These are phyloP conservation scores for Tanytarsus gracilentus DNA, from an alignment of 2,888 invertebrate genomes.

Conservation along the genomic window DNA sequence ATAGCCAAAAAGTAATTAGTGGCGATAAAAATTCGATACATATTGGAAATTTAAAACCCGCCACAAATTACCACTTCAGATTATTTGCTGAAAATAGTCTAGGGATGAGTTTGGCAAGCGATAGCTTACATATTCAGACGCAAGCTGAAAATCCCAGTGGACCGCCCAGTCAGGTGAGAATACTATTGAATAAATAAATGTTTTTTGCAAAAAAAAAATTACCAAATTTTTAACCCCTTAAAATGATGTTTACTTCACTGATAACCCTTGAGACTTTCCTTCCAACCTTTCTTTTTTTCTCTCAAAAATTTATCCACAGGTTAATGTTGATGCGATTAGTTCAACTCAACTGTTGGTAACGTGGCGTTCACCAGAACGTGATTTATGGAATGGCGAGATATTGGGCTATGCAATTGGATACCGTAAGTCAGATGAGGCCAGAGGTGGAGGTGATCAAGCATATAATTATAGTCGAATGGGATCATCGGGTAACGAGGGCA, in stretches of 20 bases:
- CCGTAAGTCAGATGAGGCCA: slow-evolving; percentile 40
- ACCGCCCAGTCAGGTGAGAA: too few relatives aligned
- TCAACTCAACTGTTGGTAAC: slow-evolving; percentile 61
- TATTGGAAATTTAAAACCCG: slow-evolving; percentile 49
- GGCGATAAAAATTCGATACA: slow-evolving; percentile 48
- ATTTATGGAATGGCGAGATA: slow-evolving; percentile 65
- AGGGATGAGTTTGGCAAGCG: slow-evolving; percentile 52
- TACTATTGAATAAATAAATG: too few relatives aligned
- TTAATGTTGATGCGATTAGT: slow-evolving; percentile 57
- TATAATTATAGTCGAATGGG: slow-evolving; percentile 41
- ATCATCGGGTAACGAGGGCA: slow-evolving; percentile 44
- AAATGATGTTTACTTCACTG: too few relatives aligned
- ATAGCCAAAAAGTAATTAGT: slow-evolving; percentile 48
- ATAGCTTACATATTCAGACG: slow-evolving; percentile 48
- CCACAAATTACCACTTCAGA: slow-evolving; percentile 51
- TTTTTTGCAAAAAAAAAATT: too few relatives aligned
- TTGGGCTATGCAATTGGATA: slow-evolving; percentile 59
- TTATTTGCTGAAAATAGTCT: slow-evolving; percentile 54
- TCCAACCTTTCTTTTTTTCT: too few relatives aligned
- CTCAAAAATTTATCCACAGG: too few relatives aligned
- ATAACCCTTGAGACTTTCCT: too few relatives aligned
- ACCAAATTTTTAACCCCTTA: too few relatives aligned
- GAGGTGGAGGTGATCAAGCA: slow-evolving; percentile 32
- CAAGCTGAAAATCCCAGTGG: slow-evolving; percentile 59
- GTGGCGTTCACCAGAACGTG: slow-evolving; percentile 68